Percentiles rank a stretch among this genome's conserved stretches.
phyloP scores from a whole-genome alignment of 2,113 vertebrate genomes.

The Pogonocichla stellata region DNA sequence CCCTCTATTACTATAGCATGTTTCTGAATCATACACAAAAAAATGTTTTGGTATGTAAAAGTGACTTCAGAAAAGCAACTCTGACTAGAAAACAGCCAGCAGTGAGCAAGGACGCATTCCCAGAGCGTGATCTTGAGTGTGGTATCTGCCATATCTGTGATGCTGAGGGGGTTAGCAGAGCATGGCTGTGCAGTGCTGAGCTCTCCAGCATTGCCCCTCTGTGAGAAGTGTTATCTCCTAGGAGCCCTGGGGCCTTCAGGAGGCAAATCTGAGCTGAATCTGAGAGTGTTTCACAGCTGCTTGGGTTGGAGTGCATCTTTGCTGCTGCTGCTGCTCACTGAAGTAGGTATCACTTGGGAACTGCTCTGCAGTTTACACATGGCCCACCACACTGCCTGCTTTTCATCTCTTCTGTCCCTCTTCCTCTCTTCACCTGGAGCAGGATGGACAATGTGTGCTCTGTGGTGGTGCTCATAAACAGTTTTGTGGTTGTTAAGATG shows the following conservation, averaged over 20 bases:
- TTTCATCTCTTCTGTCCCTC: background rate
- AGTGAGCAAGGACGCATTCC: background rate
- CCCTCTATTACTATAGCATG: conserved; percentile 58
- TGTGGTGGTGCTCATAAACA: background rate
- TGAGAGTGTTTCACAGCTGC: background rate
- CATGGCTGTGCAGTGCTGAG: background rate
- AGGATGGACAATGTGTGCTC: background rate
- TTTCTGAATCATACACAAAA: conserved; percentile 58
- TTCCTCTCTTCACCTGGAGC: background rate
- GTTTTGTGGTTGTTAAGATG: background rate
- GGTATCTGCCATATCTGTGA: background rate
- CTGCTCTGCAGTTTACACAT: background rate
- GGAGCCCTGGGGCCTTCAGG: background rate
- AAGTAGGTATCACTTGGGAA: background rate
- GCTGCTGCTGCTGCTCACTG: background rate
- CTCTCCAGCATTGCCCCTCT: background rate
- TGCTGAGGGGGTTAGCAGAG: background rate
- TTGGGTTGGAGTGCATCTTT: background rate
- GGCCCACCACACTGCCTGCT: background rate
- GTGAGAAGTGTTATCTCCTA: background rate
- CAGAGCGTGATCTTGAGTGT: background rate
- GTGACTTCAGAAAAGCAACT: conserved; percentile 31
- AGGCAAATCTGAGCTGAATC: background rate
- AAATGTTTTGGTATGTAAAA: conserved; percentile 52
- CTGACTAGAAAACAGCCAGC: background rate